Percentiles rank a stretch among this genome's conserved stretches.
Evolutionary conservation across 2,797 vertebrate species (phyloP).

Genomic region (Heteromormyrus szaboi): DNA sequence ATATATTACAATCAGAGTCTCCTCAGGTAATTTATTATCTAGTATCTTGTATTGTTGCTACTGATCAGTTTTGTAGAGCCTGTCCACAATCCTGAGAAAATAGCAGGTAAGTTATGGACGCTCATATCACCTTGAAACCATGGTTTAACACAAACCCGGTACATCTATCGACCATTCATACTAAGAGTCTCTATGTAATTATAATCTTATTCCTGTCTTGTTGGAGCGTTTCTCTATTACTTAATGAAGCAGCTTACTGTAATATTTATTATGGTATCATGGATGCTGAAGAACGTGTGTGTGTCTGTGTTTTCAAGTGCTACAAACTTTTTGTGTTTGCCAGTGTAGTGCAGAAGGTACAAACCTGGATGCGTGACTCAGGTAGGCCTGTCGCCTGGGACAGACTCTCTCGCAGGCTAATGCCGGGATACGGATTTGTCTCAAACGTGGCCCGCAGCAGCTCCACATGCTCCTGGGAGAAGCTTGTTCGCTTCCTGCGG

Average conservation of each 20-base stretch:
- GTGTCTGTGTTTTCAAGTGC: not conserved
- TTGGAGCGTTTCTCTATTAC: not conserved
- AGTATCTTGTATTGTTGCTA: constrained; percentile 19
- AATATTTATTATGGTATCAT: not conserved
- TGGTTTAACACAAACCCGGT: constrained; percentile 33
- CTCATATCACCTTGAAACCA: constrained; percentile 49
- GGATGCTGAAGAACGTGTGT: not conserved
- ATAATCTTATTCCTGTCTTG: not conserved
- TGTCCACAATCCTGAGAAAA: constrained; percentile 42
- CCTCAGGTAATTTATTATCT: constrained; percentile 23
- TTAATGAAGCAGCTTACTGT: not conserved
- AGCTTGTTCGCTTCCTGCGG: constrained; percentile 68
- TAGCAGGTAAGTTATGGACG: constrained; percentile 44
- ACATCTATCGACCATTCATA: constrained; percentile 38
- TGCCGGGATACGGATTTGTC: constrained; percentile 66
- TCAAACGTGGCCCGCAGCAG: constrained; percentile 58
- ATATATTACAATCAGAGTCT: constrained; percentile 20
- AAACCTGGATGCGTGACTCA: constrained; percentile 69
- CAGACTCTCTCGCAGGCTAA: constrained; percentile 63
- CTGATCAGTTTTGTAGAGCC: constrained; percentile 34
- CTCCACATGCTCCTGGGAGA: constrained; percentile 67
- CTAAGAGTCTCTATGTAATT: constrained; percentile 31
- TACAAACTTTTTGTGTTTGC: not conserved
- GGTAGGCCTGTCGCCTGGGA: constrained; percentile 65
- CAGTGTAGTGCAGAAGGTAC: not conserved